Percentiles rank a stretch among this genome's conserved stretches.
These are phyloP conservation scores for Bombycilla garrulus DNA, from an alignment of 2,113 vertebrate species.

Conservation along the genomic window DNA sequence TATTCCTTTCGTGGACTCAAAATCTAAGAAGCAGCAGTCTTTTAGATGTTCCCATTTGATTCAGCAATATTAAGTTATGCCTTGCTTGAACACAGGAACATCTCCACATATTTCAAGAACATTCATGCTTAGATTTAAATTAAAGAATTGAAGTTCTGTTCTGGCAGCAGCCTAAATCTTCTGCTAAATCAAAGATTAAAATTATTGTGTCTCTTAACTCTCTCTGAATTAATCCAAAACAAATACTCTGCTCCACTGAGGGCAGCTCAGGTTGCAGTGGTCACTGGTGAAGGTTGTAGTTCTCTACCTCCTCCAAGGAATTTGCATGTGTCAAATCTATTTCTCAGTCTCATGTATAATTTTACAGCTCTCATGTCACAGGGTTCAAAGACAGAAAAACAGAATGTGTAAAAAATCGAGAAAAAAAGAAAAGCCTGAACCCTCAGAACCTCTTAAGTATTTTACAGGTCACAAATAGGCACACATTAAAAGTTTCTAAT, in stretches of 20 bases:
- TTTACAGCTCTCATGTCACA: background rate
- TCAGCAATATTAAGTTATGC: background rate
- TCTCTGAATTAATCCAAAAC: background rate
- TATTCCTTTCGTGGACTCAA: background rate
- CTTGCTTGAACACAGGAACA: background rate
- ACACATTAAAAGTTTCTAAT: background rate
- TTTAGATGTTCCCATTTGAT: background rate
- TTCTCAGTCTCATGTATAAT: background rate
- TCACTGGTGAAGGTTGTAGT: background rate
- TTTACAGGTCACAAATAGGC: background rate
- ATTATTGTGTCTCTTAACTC: background rate
- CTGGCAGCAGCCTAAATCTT: background rate
- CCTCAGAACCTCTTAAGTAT: background rate
- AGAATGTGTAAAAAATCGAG: background rate
- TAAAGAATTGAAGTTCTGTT: background rate
- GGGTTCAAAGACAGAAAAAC: background rate
- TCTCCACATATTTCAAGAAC: background rate
- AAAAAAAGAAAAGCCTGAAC: background rate
- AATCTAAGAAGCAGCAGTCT: background rate
- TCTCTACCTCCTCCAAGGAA: background rate
- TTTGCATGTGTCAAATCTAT: background rate
- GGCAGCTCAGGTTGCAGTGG: background rate
- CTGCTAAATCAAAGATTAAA: background rate
- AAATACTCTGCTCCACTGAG: background rate
- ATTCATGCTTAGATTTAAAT: background rate